Evolutionary conservation across 2,888 invertebrate genomes (phyloP), one percentile per base, ranked within the genome.

Genomic region (Acanthoscelides obtectus): DNA sequence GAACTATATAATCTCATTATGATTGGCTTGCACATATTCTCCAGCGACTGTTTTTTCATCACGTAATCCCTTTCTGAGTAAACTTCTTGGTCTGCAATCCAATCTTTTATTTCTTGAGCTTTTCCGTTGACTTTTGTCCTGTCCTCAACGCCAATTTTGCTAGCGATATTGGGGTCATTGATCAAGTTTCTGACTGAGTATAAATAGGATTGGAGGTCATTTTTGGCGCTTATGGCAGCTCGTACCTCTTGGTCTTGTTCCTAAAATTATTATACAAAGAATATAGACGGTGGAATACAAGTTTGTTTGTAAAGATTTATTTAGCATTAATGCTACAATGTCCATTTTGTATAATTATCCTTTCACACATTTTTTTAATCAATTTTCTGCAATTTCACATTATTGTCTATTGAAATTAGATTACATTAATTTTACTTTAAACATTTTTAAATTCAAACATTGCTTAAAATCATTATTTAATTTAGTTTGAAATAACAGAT

Each of bases 11-110:
- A 73, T 22, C 80, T 78, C 73, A 89, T 86, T 84, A 88, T 86
- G 73, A 89, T 79, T 0, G 88, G 91, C 82, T 82, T 89, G 80
- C 90, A 90, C 2, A 86, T 83, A 22, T 86, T 83, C 81, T 91
- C 90, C 22, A 91, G 70, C 70, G 91, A 90, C 78, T 89, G 87
- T 79, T 89, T 81, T 77, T 87, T 88, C 77, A 88, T 87, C 68
- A 89, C 89, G 77, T 88, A 89, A 79, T 90, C 90, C 68, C 88
- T 90, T 82, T 88, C 89, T 64, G 88, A 90, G 20, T 89, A 91
- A 78, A 88, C 84, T 0, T 85, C 87, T 82, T 87, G 85, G 65
- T 82, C 80, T 80, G 91, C 91, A 71, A 94, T 83, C 94, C 94
- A 94, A 66, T 86, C 85, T 45, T 92, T 81, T 6, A 88, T 86